Evolutionary conservation across 2,888 invertebrate species (phyloP).

Genomic region (Hypolimnas misippus): DNA sequence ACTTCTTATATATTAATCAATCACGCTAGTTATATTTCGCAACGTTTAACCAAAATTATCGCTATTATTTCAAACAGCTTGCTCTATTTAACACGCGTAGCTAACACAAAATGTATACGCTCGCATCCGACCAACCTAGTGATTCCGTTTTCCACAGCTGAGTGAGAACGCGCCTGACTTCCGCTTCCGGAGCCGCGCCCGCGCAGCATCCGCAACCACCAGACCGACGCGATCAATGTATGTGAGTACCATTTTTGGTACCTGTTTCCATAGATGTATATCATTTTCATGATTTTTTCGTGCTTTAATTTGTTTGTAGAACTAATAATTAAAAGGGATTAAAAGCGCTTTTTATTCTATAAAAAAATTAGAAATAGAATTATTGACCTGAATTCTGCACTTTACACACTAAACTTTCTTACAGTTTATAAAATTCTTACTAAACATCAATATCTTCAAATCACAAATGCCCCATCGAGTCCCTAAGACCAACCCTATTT

Average conservation of each 20-base stretch:
- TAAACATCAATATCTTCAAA: no score
- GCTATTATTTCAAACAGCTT: slow-evolving; percentile 22
- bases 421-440: no score
- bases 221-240: slow-evolving; percentile 64
- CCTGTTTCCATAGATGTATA: slow-evolving; percentile 3
- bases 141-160: slow-evolving; percentile 79
- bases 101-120: slow-evolving; percentile 26
- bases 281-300: not conserved
- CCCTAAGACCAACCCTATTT: no score
- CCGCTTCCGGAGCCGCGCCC: slow-evolving; percentile 81
- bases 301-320: no score
- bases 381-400: no score
- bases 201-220: slow-evolving; percentile 79
- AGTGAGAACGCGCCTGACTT: slow-evolving; percentile 80
- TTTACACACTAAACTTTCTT: no score
- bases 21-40: no score
- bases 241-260: slow-evolving; percentile 41
- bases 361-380: no score
- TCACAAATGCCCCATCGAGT: no score
- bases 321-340: no score
- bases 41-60: not conserved
- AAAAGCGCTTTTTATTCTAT: no score
- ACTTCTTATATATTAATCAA: no score
- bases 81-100: slow-evolving; percentile 34
- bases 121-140: slow-evolving; percentile 62